Conservation (phyloP, 2,797 vertebrate species). For the Chrysolophus pictus region DNA sequence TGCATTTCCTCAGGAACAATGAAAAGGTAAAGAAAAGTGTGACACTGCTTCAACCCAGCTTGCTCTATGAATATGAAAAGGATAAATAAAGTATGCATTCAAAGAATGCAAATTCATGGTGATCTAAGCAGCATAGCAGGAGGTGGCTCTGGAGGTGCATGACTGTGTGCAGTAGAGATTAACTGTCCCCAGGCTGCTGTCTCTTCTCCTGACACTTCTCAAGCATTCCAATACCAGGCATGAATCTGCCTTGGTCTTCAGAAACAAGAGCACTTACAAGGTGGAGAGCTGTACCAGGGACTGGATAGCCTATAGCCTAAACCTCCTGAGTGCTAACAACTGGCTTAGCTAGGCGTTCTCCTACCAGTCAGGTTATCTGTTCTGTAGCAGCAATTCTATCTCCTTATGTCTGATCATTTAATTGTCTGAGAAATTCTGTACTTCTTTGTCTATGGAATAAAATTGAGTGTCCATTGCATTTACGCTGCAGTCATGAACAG, state of each 20-base stretch:
- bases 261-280: background rate
- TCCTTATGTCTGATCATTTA: background rate
- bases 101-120: background rate
- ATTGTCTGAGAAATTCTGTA: background rate
- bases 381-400: background rate
- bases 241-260: background rate
- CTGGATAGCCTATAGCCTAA: background rate
- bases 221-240: accelerated
- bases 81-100: background rate
- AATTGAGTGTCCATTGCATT: background rate
- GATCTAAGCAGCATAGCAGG: background rate
- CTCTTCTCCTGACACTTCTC: background rate
- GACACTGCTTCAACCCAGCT: background rate
- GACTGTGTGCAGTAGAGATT: background rate
- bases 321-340: background rate
- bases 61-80: background rate
- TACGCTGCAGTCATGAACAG: background rate
- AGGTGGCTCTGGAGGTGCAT: background rate
- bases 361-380: background rate
- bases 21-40: background rate
- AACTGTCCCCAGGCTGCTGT: background rate
- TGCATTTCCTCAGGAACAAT: background rate
- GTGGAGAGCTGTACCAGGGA: background rate
- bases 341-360: background rate
- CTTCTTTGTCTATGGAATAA: background rate